phyloP scores from a whole-genome alignment of 2,888 invertebrate genomes.

The Cistogaster globosa region DNA sequence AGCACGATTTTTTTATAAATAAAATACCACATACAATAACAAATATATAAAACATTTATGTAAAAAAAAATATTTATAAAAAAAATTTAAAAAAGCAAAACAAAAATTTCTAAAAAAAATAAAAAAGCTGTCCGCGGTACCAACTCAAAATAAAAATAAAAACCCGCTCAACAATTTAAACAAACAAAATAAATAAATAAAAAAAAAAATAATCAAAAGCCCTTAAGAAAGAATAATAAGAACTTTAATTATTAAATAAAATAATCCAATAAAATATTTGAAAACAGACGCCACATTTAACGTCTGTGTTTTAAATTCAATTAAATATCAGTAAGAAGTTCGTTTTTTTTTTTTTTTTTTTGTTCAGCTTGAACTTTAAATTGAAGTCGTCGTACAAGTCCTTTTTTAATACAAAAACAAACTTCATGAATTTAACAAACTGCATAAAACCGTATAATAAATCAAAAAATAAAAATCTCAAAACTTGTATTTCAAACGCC shows the following conservation, averaged over 20 bases:
- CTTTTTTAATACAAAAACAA: constrained; percentile 74
- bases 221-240: constrained; percentile 1
- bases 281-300: background rate
- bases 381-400: constrained; percentile 48
- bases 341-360: background rate
- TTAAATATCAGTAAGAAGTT: constrained; percentile 1
- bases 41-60: constrained; percentile 59
- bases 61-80: constrained; percentile 70
- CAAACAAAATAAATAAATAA: too few species aligned
- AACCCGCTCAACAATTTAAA: too few species aligned
- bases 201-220: constrained; percentile 41
- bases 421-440: constrained; percentile 82
- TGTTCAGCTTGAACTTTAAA: constrained; percentile 60
- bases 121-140: constrained; percentile 1
- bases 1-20: constrained; percentile 55
- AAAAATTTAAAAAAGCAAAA: constrained; percentile 67
- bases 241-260: constrained; percentile 21
- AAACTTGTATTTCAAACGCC: constrained; percentile 69
- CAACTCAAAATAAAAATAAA: constrained; percentile 62
- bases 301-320: constrained; percentile 1
- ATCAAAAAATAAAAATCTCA: constrained; percentile 78
- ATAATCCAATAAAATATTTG: constrained; percentile 15
- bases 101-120: constrained; percentile 71
- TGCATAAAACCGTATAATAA: constrained; percentile 76
- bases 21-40: constrained; percentile 65